These are phyloP conservation scores for Danio albolineatus DNA, from an alignment of 2,797 vertebrate genomes.

Conservation along the genomic window DNA sequence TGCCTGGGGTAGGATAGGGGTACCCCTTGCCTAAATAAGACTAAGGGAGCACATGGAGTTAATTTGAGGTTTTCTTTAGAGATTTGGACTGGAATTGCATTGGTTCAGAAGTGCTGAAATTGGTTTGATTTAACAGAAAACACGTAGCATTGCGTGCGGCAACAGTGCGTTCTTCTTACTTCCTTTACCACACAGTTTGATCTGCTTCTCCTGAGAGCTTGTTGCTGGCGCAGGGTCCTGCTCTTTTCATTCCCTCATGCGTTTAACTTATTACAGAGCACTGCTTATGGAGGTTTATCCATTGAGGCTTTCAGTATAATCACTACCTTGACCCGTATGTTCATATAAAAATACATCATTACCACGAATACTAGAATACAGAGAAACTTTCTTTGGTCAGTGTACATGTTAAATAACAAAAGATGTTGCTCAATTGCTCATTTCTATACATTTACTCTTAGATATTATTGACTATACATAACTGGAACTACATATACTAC, in stretches of 20 bases:
- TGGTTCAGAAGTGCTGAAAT: constrained; percentile 56
- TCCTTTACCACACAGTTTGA: constrained; percentile 65
- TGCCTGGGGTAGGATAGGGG: constrained; percentile 47
- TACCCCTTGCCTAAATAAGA: constrained; percentile 67
- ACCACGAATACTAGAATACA: neutral
- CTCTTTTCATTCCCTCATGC: constrained; percentile 42
- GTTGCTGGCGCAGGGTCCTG: constrained; percentile 45
- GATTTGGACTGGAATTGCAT: constrained; percentile 53
- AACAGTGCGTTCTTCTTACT: constrained; percentile 51
- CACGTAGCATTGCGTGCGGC: constrained; percentile 53
- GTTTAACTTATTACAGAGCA: constrained; percentile 48
- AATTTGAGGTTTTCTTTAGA: constrained; percentile 70
- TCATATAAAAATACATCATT: constrained; percentile 31
- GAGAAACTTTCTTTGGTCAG: constrained; percentile 4
- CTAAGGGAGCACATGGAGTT: constrained; percentile 67
- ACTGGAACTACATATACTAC: too few relatives aligned
- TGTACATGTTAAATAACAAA: neutral
- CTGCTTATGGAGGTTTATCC: constrained; percentile 46
- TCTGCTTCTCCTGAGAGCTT: constrained; percentile 60
- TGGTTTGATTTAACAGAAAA: constrained; percentile 47
- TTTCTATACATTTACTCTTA: neutral
- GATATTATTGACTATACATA: neutral
- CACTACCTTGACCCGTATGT: constrained; percentile 12
- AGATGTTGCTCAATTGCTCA: neutral
- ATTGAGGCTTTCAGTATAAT: constrained; percentile 43